phyloP scores from a whole-genome alignment of 1,140 invertebrate genomes.

The Dermatophagoides farinae region DNA sequence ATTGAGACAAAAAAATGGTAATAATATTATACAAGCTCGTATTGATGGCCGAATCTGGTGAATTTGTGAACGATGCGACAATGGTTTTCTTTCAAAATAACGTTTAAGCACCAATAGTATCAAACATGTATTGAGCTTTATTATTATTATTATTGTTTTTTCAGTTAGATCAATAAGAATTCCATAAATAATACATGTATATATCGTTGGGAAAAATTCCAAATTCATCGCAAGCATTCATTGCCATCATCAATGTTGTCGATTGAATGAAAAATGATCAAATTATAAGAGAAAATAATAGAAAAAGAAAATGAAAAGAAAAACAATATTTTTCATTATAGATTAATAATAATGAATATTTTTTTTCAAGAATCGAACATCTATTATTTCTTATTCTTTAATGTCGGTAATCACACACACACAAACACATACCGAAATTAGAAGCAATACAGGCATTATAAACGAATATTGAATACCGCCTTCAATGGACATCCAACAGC shows the following conservation, averaged over 20 bases:
- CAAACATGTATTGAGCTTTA: conserved; percentile 9
- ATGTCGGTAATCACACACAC: neutral
- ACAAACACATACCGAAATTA: conserved; percentile 34
- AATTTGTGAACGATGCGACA: conserved; percentile 19
- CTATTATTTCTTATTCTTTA: neutral
- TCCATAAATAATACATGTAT: neutral
- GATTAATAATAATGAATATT: neutral
- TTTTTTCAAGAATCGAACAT: neutral
- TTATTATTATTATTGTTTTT: conserved; percentile 21
- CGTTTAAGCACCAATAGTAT: conserved; percentile 25
- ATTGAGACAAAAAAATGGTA: conserved; percentile 38
- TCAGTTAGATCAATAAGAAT: conserved; percentile 20
- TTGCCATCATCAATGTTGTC: no score
- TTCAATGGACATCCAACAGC: conserved; percentile 47
- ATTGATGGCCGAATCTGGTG: conserved; percentile 25
- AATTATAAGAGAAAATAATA: no score
- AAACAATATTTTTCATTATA: neutral
- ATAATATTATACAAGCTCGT: conserved; percentile 34
- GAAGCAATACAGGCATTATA: conserved; percentile 40
- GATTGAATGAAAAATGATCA: no score
- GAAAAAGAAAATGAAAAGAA: no score
- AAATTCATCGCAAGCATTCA: no score
- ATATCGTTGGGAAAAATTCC: neutral
- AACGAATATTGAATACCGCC: conserved; percentile 47
- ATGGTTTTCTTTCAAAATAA: conserved; percentile 22